Evolutionary conservation across 2,113 vertebrate species (phyloP), one percentile per base, ranked within the genome.

Genomic region (Accipiter virgatus): DNA sequence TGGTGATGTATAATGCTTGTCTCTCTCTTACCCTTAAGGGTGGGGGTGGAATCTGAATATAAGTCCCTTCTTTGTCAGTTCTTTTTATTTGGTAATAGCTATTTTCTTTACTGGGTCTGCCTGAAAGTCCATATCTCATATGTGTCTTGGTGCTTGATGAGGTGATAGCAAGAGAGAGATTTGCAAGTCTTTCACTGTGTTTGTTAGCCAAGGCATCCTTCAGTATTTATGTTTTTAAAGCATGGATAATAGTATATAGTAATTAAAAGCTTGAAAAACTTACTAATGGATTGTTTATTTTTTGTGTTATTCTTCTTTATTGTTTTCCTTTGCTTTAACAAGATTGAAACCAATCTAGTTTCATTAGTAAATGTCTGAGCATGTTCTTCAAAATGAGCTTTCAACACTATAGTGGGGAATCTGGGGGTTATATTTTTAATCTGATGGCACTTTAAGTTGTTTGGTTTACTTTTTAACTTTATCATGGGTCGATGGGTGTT

Each of bases 321-420:
- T 80, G 59, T 93, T 93, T 93, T 82, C 75, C 87, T 85, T 91
- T 16, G 12, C 80, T 93, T 94, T 88, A 86, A 95, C 79, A 78
- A 96, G 88, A 68, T 67, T 32, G 75, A 84, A 93, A 50, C 52
- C 48, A 81, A 86, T 96, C 88, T 93, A 84, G 72, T 83, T 81
- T 94, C 83, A 75, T 96, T 86, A 90, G 72, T 78, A 84, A 81
- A 72, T 61, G 88, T 59, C 95, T 96, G 86, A 96, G 65, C 80
- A 65, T 26, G 80, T 84, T 95, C 73, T 86, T 84, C 47, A 68
- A 61, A 71, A 72, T 71, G 72, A 97, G 77, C 31, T 86, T 91
- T 95, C 53, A 88, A 53, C 34, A 10, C 55, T 47, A 1, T 52
- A 40, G 29, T 65, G 75, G 31, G 32, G 66, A 94, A 27, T 87